These are phyloP conservation scores for Amblyornis subalaris DNA, from an alignment of 2,113 vertebrate species.

Conservation along the genomic window DNA sequence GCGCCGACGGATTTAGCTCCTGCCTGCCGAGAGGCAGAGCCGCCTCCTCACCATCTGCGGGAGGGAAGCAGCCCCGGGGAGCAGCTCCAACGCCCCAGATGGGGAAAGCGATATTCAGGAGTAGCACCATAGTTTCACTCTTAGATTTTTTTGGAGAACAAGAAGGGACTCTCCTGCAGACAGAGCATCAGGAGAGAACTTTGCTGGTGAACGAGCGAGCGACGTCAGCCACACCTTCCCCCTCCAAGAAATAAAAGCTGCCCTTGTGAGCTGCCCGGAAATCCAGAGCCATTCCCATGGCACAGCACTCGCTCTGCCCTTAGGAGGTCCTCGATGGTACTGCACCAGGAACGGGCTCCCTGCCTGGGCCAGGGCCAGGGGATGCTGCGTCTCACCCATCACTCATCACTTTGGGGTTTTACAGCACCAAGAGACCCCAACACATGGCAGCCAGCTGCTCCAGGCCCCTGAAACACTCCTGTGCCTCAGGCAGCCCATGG, in stretches of 20 bases:
- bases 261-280: not conserved
- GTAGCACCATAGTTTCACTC: not conserved
- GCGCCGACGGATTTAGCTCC: not conserved
- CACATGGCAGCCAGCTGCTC: not conserved
- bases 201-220: not conserved
- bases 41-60: constrained; percentile 34
- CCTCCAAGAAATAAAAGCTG: not conserved
- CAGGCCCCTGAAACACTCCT: fast-evolving
- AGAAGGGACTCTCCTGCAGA: not conserved
- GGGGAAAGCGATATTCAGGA: not conserved
- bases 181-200: not conserved
- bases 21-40: constrained; percentile 2
- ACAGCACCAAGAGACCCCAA: not conserved
- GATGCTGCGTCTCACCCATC: fast-evolving
- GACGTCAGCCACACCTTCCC: not conserved
- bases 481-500: not conserved
- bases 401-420: fast-evolving
- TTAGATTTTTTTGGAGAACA: not conserved
- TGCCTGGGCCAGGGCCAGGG: not conserved
- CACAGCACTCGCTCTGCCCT: not conserved
- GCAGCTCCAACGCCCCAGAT: constrained; percentile 6
- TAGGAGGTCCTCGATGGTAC: fast-evolving
- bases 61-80: constrained; percentile 2
- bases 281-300: fast-evolving
- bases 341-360: fast-evolving